Base-by-base conservation (phyloP, 1,140 invertebrate species). In the Andricus grossulariae region DNA sequence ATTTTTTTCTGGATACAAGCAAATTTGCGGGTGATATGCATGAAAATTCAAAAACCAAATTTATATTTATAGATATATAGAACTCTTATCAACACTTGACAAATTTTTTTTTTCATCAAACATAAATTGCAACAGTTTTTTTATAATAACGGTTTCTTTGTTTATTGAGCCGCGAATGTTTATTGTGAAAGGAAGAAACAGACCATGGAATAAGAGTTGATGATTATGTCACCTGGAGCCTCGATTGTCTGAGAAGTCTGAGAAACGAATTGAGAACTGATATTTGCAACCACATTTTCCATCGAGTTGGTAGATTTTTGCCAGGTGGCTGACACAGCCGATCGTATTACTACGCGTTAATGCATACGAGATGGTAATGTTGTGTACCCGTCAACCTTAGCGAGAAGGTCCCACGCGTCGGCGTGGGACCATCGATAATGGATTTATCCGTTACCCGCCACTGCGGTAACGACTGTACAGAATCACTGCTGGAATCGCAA, bases 371-470 rank as follows among this genome's bases (percentile, higher is more conserved):
- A 72, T 88, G 84, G 84, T 83, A 83, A 85, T 86, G 81, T 77
- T 82, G 78, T 85, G 85, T 87, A 82, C 71, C 83, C 84, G 86
- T 86, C 84, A 82, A 73, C 72, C 32, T 19, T 66, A 50, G 74
- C 74, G 71, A 82, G 19, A 75, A 83, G 82, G 70, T 79, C 70
- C 73, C 74, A 75, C 76, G 74, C 78, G 51, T 74, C 77, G 75
- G 55, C 71, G 25, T 19, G 32, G 51, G 50, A 72, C 45, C 57
- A 55, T 79, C 74, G 83, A 85, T 87, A 87, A 88, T 87, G 84
- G 81, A 83, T 83, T 85, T 83, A 83, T 85, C 81, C 80, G 78
- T 73, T 78, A 79, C 57, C 18, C 18, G 11, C 50, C 39, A 71
- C 51, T 76, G 49, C 21, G 66, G 66, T 49, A 39, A 19, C 11